Evolutionary conservation across 2,797 vertebrate genomes (phyloP), one percentile per base, ranked within the genome.

Genomic region (Momotus momota): DNA sequence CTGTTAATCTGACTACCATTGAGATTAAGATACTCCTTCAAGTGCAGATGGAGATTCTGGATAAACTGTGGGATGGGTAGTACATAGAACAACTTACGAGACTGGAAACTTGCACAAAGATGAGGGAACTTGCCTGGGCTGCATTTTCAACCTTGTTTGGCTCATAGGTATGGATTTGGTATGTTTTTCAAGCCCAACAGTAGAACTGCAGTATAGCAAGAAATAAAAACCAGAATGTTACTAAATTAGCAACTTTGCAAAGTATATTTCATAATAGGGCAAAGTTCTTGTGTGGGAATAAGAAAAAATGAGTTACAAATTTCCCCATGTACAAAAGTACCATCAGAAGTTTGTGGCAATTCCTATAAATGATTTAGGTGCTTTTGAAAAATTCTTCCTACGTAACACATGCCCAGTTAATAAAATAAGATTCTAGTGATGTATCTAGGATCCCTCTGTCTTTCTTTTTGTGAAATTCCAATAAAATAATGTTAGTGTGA

Each of bases 21-120:
- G 61, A 94, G 91, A 93, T 67, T 7, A 80, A 64, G 91, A 73
- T 71, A 73, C 57, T 94, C 64, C 65, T 94, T 83, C 81, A 75
- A 90, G 54, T 79, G 25, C 25, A 95, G 89, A 89, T 61, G 67
- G 65, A 88, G 57, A 81, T 65, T 57, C 12, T 61, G 79, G 69
- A 83, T 91, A 91, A 91, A 74, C 31, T 26, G 49, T 71, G 87
- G 85, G 61, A 84, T 26, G 14, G 72, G 67, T 55, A 81, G 31
- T 81, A 89, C 58, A 33, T 57, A 86, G 45, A 81, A 71, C 38
- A 55, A 66, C 9, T 69, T 72, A 14, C 14, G 17, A 87, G 52
- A 85, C 57, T 8, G 7, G 81, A 93, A 92, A 83, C 16, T 73
- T 85, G 23, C 0, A 8, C n/a, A 51, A 88, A 80, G 31, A 33